Base-by-base conservation (phyloP, 2,797 vertebrate genomes). In the Luscinia megarhynchos region DNA sequence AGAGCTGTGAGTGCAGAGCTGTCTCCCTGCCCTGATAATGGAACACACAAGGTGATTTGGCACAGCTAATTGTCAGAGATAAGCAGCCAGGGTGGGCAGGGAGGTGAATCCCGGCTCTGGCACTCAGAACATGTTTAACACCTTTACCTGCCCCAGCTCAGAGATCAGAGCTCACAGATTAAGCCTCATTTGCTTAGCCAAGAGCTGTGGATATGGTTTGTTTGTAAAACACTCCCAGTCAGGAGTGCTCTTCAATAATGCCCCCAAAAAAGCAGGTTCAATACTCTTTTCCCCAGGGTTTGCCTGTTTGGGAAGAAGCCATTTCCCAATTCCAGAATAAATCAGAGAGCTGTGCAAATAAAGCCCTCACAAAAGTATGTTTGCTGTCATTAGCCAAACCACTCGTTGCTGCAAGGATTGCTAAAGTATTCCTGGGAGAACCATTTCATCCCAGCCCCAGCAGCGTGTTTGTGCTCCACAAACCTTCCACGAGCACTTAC, bases 61-160 rank as follows among this genome's bases (percentile, higher is more conserved):
- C 68, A 45, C 73, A 27, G 7, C 82, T 95, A 96, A 96, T 96
- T 96, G 95, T 96, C 91, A 94, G 82, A 95, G 95, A 97, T 96
- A 96, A 97, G 96, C 61, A 68, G 63, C 21, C 38, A 87, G 89
- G 79, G 91, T 69, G 73, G 64, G 93, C 53, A 61, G 51, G 70
- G 83, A 84, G 63, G 67, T 8, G 75, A 92, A 34, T 4, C 17
- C 2, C 8, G 48, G 63, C 46, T 55, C 34, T 67, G 92, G 59
- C 85, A 55, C 2, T 2, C 3, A n/a, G 81, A 58, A 58, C 66
- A 12, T 92, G 94, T 91, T 73, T 17, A 93, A 91, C 88, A 74
- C 78, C 54, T 59, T 34, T 10, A 76, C 90, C 84, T 84, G 79
- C 22, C 6, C 1, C 21, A 55, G 38, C 46, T 27, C 41, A 4